A percentile compares a stretch with the other conserved stretches of the same genome.
phyloP scores from a whole-genome alignment of 2,888 invertebrate species.

The Gymnocheta viridis region DNA sequence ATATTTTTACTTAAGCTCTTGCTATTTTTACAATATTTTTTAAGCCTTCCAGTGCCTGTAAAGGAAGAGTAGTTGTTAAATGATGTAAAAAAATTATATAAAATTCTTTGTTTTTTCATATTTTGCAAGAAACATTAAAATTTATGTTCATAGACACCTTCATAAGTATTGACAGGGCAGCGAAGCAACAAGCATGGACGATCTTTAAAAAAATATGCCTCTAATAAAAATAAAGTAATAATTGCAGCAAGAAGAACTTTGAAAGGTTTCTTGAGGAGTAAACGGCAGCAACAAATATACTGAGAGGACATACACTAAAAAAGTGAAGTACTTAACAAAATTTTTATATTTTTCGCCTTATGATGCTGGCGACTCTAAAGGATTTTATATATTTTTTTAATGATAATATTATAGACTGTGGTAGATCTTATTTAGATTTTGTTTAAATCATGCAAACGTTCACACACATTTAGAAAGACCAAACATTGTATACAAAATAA shows the following conservation, averaged over 20 bases:
- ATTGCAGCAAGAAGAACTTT: neutral
- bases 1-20: neutral
- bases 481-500: too few species aligned
- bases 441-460: neutral
- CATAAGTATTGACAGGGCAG: neutral
- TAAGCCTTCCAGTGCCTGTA: constrained; percentile 9
- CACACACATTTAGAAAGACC: too few species aligned
- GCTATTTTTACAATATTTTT: neutral
- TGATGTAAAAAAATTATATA: constrained; percentile 54
- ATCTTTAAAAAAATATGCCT: neutral
- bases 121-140: neutral
- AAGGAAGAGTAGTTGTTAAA: constrained; percentile 22
- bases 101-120: constrained; percentile 1
- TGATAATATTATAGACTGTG: neutral
- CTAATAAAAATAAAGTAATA: neutral
- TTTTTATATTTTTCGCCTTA: constrained; percentile 19
- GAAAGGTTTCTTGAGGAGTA: constrained; percentile 7
- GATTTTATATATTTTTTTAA: neutral
- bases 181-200: neutral
- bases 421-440: constrained; percentile 1
- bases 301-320: neutral
- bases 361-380: neutral
- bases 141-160: neutral
- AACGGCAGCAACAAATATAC: neutral
- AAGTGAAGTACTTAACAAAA: neutral